Base-by-base conservation (phyloP, 2,888 invertebrate species). In the Xestia c-nigrum region DNA sequence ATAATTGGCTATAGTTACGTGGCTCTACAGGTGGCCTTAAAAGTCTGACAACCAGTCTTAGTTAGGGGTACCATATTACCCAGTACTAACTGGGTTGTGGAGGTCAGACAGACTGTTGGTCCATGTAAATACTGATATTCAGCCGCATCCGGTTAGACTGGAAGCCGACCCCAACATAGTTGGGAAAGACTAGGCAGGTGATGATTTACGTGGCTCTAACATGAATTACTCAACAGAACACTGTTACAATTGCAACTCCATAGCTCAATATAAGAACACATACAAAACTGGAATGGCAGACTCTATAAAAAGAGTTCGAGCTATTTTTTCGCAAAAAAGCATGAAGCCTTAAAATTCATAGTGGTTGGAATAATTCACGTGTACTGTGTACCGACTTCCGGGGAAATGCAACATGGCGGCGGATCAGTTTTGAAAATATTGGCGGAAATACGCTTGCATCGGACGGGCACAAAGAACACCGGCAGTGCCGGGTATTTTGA, bases 351-450 rank as follows among this genome's bases (percentile, higher is more conserved):
- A 63, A 66, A 74, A 70, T 84, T 70, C 85, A 81, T 70, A 80
- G 66, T 40, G 63, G 38, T 63, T 43, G 40, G 46, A 70, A 65
- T 57, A 38, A 43, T 61, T 84, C 59, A 69, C 61, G 61, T 47
- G 65, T 43, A 43, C n/a, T 19, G 64, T 43, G n/a, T 46, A 66
- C 24, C 40, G 40, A 72, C 72, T 85, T 59, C 82, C 76, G 72
- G 70, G 19, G 7, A 52, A 72, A 64, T 59, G 21, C 76, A 85
- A 40, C 68, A 81, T 76, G 85, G 81, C 66, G 57, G 43, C 74
- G 65, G 52, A 69, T 65, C 68, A 24, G 85, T 47, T 80, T 63
- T 46, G 38, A 74, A 80, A 84, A 80, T 84, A 70, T 74, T 70
- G 55, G n/a, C 47, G 65, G 64, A 81, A 80, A 84, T 80, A 80